Base-by-base conservation (phyloP, 1,140 invertebrate genomes). In the Cydia strobilella region DNA sequence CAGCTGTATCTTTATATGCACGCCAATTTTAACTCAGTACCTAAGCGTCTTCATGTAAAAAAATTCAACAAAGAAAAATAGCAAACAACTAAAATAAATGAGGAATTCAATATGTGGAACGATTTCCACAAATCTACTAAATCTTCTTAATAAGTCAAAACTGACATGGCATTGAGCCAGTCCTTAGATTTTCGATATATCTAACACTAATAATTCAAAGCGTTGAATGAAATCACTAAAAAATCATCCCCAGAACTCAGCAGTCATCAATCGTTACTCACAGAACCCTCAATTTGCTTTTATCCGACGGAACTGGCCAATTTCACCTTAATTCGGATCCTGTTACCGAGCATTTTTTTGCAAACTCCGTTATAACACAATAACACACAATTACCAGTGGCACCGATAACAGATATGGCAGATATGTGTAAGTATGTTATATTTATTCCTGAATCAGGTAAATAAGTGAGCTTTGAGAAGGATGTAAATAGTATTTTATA, bases 401-500 rank as follows among this genome's bases (percentile, higher is more conserved):
- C 35, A 31, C 65, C 35, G 65, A 39, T 31, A 69, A 27, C 25
- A 10, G 65, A 69, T 18, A 15, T 39, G 13, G 35, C n/a, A 10
- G 23, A 13, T 18, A n/a, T 27, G 27, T 66, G 13, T 69, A 31
- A 2, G 13, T 45, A 45, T 45, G 3, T 45, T 45, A 42, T 10
- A 31, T 72, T 31, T 54, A 18, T 18, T n/a, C 9, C 15, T 54
- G 51, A 54, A 5, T 54, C n/a, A 54, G n/a, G 12, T 15, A 82
- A 84, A 75, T 48, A 3, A 48, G n/a, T 48, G 12, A 13, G 15
- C 4, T 48, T 48, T 48, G 51, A 54, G n/a, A 54, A 54, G 18
- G 3, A 54, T 39, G 9, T 39, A 31, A 2, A 10, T 39, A 39
- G 7, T 9, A 39, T 39, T 39, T 39, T 39, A 39, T 39, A 10